phyloP scores from a whole-genome alignment of 1,140 invertebrate genomes.

The Lamellibrachia luymesi region DNA sequence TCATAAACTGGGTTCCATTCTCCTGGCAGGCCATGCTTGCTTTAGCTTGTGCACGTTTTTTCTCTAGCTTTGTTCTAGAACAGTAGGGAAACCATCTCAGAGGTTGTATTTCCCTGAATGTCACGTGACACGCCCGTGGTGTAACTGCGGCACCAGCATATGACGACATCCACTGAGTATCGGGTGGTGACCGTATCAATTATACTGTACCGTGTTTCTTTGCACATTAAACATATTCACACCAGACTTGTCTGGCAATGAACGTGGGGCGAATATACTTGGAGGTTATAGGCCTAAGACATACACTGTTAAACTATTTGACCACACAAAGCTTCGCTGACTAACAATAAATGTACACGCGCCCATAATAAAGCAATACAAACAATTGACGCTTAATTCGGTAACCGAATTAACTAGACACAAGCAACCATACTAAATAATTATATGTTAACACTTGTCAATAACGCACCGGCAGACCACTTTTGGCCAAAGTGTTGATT shows the following conservation, averaged over 20 bases:
- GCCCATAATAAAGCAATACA: background rate
- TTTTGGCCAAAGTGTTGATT: background rate
- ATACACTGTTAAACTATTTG: background rate
- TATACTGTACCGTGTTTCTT: background rate
- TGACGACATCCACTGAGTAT: background rate
- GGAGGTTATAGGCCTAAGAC: background rate
- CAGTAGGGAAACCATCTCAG: background rate
- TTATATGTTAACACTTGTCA: no score
- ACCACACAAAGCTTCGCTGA: background rate
- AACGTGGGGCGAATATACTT: background rate
- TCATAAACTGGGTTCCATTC: background rate
- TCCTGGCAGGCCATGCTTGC: background rate
- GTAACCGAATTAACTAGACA: background rate
- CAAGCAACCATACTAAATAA: no score
- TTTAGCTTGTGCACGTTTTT: background rate
- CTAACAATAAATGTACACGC: background rate
- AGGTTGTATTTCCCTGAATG: background rate
- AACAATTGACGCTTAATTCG: background rate
- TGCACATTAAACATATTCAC: background rate
- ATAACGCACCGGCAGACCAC: background rate
- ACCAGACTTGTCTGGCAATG: background rate
- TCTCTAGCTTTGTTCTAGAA: background rate
- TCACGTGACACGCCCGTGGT: background rate
- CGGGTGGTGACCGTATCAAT: background rate
- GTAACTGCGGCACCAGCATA: background rate